These are phyloP conservation scores for Piscicola geometra DNA, from an alignment of 2,888 invertebrate species.

Conservation along the genomic window DNA sequence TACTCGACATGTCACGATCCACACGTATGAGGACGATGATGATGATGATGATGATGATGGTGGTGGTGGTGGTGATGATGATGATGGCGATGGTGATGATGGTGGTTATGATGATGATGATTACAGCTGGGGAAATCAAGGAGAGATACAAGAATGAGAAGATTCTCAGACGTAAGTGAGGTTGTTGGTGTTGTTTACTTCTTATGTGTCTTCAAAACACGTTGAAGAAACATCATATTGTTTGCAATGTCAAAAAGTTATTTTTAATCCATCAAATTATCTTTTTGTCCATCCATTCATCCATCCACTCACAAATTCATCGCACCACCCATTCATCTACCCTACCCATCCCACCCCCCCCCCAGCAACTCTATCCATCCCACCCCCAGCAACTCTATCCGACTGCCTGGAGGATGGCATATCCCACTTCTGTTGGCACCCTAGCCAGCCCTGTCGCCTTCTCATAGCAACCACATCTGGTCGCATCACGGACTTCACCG, in stretches of 20 bases:
- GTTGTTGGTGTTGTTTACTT: too few relatives aligned
- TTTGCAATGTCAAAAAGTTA: too few relatives aligned
- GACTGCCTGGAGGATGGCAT: constrained; percentile 53
- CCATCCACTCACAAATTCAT: constrained; percentile 4
- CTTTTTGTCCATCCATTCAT: not conserved
- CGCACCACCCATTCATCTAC: not conserved
- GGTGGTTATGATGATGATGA: too few relatives aligned
- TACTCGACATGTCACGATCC: constrained; percentile 1
- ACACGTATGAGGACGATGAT: not conserved
- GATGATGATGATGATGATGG: constrained; percentile 1
- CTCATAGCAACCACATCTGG: constrained; percentile 67
- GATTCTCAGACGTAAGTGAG: too few relatives aligned
- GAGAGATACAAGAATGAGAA: too few relatives aligned
- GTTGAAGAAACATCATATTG: too few relatives aligned
- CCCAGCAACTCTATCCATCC: not conserved
- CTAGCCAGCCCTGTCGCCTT: constrained; percentile 71
- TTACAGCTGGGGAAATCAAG: too few relatives aligned
- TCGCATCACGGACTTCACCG: constrained; percentile 68
- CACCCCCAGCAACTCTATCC: not conserved
- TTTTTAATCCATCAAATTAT: not conserved
- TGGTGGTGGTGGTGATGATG: not conserved
- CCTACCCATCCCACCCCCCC: not conserved
- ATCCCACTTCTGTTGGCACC: constrained; percentile 82
- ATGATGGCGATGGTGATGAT: too few relatives aligned
- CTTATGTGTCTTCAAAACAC: too few relatives aligned